Evolutionary conservation across 2,113 vertebrate genomes (phyloP).

Genomic region (Notarius quadriscutis): DNA sequence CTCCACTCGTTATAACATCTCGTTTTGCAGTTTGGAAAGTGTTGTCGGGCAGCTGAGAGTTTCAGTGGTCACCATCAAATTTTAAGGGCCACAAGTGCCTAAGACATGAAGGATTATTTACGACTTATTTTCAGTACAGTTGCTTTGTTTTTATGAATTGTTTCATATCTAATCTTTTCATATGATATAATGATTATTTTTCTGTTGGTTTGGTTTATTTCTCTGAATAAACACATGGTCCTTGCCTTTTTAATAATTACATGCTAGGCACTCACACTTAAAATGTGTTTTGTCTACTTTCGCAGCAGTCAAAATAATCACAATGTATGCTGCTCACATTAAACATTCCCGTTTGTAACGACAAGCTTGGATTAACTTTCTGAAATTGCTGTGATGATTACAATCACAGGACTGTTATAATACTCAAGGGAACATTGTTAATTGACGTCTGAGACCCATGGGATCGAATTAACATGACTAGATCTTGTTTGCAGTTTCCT

Average conservation of each 20-base stretch:
- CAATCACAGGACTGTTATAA: background rate
- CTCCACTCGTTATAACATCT: conserved; percentile 60
- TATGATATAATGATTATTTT: conserved; percentile 52
- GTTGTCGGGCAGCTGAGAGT: conserved; percentile 57
- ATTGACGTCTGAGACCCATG: background rate
- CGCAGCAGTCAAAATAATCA: conserved; percentile 72
- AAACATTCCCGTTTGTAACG: conserved; percentile 82
- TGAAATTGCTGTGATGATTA: background rate
- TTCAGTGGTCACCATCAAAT: conserved; percentile 61
- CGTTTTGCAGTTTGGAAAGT: conserved; percentile 48
- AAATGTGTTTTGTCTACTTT: conserved; percentile 66
- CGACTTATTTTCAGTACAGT: conserved; percentile 69
- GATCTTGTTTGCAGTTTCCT: background rate
- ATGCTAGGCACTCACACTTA: conserved; percentile 68
- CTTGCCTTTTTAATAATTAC: conserved; percentile 38
- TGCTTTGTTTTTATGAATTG: conserved; percentile 65
- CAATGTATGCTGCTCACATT: conserved; percentile 90
- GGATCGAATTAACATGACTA: background rate
- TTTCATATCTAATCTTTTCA: conserved; percentile 61
- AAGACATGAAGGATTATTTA: conserved; percentile 88
- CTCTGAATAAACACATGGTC: conserved; percentile 52
- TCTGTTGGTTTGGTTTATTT: conserved; percentile 61
- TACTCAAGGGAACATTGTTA: background rate
- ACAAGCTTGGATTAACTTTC: background rate
- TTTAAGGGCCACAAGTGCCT: conserved; percentile 85